These are phyloP conservation scores for Chrysodeixis includens DNA, from an alignment of 2,888 invertebrate genomes.

Conservation along the genomic window DNA sequence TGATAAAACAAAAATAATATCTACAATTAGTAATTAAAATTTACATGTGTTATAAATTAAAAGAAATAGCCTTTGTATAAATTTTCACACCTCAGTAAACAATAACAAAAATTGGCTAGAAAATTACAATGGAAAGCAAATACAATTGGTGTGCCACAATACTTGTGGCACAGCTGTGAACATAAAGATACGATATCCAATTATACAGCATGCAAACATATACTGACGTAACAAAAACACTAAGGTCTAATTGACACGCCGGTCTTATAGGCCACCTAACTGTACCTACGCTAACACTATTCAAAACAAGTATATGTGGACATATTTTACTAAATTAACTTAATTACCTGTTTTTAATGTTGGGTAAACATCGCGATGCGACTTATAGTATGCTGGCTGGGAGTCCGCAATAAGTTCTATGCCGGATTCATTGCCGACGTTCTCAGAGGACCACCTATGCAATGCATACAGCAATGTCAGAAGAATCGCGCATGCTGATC, in stretches of 20 bases:
- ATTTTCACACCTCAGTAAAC: slow-evolving; percentile 1
- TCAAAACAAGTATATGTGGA: slow-evolving; percentile 10
- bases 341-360: slow-evolving; percentile 78
- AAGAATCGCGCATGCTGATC: slow-evolving; percentile 85
- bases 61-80: neutral
- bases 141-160: slow-evolving; percentile 37
- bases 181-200: slow-evolving; percentile 34
- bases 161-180: slow-evolving; percentile 47
- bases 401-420: slow-evolving; percentile 62
- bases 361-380: slow-evolving; percentile 80
- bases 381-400: slow-evolving; percentile 72
- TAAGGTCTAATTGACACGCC: slow-evolving; percentile 60
- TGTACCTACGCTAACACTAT: slow-evolving; percentile 52
- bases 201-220: slow-evolving; percentile 49
- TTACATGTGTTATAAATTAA: neutral
- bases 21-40: neutral
- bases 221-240: slow-evolving; percentile 67
- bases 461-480: slow-evolving; percentile 90
- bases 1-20: neutral
- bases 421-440: slow-evolving; percentile 65
- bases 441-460: slow-evolving; percentile 89
- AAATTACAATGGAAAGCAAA: slow-evolving; percentile 36
- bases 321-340: slow-evolving; percentile 22
- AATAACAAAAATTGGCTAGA: slow-evolving; percentile 20
- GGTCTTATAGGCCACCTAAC: slow-evolving; percentile 66